These are phyloP conservation scores for Porites rus DNA, from an alignment of 92 coral and sea anemone species.

Conservation along the genomic window DNA sequence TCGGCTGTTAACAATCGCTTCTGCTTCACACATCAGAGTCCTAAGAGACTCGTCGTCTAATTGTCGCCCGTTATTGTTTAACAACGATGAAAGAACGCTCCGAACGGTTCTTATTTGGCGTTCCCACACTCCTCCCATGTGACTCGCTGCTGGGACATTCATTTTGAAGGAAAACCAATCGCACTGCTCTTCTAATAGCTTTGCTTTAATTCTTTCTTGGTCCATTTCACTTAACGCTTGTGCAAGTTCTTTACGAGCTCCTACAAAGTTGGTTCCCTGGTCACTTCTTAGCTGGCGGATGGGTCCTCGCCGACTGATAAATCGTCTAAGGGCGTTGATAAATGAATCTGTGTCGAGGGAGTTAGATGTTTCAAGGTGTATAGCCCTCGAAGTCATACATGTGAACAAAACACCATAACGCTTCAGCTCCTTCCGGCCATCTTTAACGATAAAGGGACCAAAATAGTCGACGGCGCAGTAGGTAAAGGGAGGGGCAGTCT, in stretches of 20 bases:
- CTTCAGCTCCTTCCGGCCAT: constrained; percentile 45
- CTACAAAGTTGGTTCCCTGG: constrained; percentile 45
- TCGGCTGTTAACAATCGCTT: constrained; percentile 51
- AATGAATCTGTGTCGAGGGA: no score
- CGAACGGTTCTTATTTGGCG: constrained; percentile 52
- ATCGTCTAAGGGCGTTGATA: no score
- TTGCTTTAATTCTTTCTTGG: neutral
- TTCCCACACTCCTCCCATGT: constrained; percentile 69
- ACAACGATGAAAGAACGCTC: constrained; percentile 35
- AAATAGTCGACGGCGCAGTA: constrained; percentile 66
- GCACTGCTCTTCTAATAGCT: constrained; percentile 12
- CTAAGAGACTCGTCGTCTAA: constrained; percentile 36
- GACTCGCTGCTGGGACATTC: constrained; percentile 60
- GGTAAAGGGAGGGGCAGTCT: constrained; percentile 49
- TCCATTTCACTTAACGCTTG: neutral
- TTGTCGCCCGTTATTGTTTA: constrained; percentile 29
- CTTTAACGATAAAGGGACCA: constrained; percentile 55
- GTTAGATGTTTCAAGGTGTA: constrained; percentile 60
- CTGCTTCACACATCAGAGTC: constrained; percentile 27
- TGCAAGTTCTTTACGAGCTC: constrained; percentile 36
- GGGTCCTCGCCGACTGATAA: no score
- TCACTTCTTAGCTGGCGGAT: no score
- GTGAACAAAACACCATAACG: constrained; percentile 46
- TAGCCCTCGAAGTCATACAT: constrained; percentile 46
- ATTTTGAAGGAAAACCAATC: constrained; percentile 34